Percentiles rank a stretch among this genome's conserved stretches.
phyloP scores from a whole-genome alignment of 1,140 invertebrate species.

The Drosophila ficusphila region DNA sequence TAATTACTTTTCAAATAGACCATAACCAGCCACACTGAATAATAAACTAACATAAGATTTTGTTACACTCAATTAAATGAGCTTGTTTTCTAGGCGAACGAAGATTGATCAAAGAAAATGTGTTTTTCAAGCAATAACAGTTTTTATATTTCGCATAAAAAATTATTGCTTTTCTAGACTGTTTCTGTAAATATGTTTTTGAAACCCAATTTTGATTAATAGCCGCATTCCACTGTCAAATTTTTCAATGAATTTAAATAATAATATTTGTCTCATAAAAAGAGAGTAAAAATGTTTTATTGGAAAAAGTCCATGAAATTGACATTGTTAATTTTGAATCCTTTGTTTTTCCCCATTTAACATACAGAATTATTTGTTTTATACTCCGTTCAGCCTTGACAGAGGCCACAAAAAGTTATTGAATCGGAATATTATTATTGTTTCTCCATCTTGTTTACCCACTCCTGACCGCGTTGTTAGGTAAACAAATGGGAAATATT shows the following conservation, averaged over 20 bases:
- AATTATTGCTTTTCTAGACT: not conserved
- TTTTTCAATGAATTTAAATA: not conserved
- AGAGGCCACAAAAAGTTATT: conserved; percentile 30
- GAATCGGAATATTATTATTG: conserved; percentile 21
- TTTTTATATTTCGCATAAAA: not conserved
- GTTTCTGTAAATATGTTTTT: not conserved
- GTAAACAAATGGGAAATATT: conserved; percentile 53
- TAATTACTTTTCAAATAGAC: not conserved
- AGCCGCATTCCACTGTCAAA: conserved; percentile 5
- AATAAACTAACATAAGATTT: too few species aligned
- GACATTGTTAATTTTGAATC: not conserved
- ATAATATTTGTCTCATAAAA: not conserved
- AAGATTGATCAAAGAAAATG: not conserved
- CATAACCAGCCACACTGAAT: too few species aligned
- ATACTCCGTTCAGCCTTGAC: conserved; percentile 22
- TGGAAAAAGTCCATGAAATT: not conserved
- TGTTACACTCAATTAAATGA: not conserved
- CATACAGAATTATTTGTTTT: not conserved
- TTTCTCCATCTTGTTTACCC: conserved; percentile 15
- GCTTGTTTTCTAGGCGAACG: not conserved
- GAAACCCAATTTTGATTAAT: conserved; percentile 11
- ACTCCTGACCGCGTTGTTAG: conserved; percentile 14
- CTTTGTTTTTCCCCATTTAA: not conserved
- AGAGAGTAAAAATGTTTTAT: not conserved
- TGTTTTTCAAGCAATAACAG: conserved; percentile 6